A percentile compares a stretch with the other conserved stretches of the same genome.
phyloP scores from a whole-genome alignment of 92 coral and sea anemone genomes.

The Parazoanthus darwini region DNA sequence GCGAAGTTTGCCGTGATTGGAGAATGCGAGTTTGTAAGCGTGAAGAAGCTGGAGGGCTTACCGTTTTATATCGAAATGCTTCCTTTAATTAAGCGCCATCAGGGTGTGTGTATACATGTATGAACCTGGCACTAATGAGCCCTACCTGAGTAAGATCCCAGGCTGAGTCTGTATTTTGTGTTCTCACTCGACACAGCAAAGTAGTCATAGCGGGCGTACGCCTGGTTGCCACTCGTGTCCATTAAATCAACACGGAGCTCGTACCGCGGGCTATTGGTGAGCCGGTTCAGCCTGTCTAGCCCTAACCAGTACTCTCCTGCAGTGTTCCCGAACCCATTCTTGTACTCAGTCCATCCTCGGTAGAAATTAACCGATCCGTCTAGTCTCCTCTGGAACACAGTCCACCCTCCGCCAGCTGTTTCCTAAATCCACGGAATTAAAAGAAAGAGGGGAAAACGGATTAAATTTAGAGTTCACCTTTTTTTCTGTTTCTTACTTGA shows the following conservation, averaged over 20 bases:
- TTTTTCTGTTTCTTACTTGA: neutral
- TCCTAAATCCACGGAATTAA: neutral
- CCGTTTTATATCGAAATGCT: too few species aligned
- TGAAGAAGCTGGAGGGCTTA: too few species aligned
- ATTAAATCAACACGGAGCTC: conserved; percentile 42
- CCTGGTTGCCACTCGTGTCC: conserved; percentile 31
- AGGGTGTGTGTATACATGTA: neutral
- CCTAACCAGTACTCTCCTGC: conserved; percentile 14
- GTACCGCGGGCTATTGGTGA: conserved; percentile 3
- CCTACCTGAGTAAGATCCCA: conserved; percentile 39
- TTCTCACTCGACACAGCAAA: conserved; percentile 36
- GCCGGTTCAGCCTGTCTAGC: neutral
- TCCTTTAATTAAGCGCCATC: neutral
- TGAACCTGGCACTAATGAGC: neutral
- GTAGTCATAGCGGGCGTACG: conserved; percentile 7
- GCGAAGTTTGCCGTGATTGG: too few species aligned
- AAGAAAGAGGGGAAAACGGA: neutral
- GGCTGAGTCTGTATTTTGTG: conserved; percentile 19
- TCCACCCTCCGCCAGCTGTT: conserved; percentile 20
- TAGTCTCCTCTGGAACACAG: conserved; percentile 20
- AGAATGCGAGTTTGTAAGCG: too few species aligned
- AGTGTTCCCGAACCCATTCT: conserved; percentile 8
- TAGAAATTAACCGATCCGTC: conserved; percentile 21
- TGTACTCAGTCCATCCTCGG: conserved; percentile 22
- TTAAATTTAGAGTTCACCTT: neutral